phyloP scores from a whole-genome alignment of 2,888 invertebrate species.

The Amitus sp. region DNA sequence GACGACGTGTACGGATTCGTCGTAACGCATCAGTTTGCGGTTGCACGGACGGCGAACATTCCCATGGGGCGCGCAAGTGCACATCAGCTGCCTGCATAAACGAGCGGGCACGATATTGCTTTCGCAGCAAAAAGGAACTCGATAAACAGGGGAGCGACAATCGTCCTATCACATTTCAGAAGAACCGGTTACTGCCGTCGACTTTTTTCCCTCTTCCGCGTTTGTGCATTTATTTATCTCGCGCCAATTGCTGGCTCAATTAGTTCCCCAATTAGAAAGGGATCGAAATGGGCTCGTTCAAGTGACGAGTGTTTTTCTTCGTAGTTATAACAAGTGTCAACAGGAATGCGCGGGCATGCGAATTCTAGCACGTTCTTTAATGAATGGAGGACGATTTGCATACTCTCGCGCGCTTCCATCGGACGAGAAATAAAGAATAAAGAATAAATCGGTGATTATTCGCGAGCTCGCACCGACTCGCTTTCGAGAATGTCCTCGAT shows the following conservation, averaged over 20 bases:
- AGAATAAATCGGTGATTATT: not conserved
- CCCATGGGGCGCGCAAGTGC: slow-evolving; percentile 47
- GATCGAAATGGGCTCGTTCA: no score
- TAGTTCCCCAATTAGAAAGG: not conserved
- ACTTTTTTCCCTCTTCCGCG: no score
- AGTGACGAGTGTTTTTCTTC: no score
- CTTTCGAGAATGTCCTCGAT: slow-evolving; percentile 3
- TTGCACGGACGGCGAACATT: slow-evolving; percentile 57
- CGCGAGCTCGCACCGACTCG: not conserved
- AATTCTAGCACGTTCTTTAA: not conserved
- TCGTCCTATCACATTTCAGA: slow-evolving; percentile 37
- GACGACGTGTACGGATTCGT: slow-evolving; percentile 19
- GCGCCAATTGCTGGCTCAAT: not conserved
- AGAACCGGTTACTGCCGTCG: slow-evolving; percentile 40
- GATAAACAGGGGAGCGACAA: slow-evolving; percentile 46
- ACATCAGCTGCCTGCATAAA: slow-evolving; percentile 35
- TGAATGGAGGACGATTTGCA: not conserved
- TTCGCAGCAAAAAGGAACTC: slow-evolving; percentile 39
- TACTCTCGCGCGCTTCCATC: not conserved
- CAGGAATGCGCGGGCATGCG: not conserved
- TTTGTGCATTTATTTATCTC: not conserved
- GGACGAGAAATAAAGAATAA: no score
- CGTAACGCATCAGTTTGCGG: slow-evolving; percentile 44
- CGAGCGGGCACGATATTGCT: slow-evolving; percentile 38
- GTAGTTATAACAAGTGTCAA: not conserved